Percentiles rank a stretch among this genome's conserved stretches.
Conservation (phyloP, 2,888 invertebrate genomes). For the Nasonia oneida region DNA sequence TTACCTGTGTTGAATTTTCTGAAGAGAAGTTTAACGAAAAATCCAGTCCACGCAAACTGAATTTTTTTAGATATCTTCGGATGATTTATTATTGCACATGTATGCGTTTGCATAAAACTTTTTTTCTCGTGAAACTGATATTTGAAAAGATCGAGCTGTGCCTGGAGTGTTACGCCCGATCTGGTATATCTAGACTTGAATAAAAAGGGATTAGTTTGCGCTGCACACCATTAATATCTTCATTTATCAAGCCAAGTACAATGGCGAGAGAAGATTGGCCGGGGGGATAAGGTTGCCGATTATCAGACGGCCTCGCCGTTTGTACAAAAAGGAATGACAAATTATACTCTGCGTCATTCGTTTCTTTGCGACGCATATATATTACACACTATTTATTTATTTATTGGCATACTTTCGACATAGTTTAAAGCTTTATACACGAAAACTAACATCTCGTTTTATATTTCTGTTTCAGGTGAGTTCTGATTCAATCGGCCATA, state of each 20-base stretch:
- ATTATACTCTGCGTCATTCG: neutral
- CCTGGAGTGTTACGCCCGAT: neutral
- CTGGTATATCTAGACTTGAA: neutral
- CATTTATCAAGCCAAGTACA: slow-evolving; percentile 30
- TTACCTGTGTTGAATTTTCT: too few relatives aligned
- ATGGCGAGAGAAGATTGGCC: neutral
- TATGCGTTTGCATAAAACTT: too few relatives aligned
- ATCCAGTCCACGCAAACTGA: too few relatives aligned
- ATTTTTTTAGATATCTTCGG: too few relatives aligned
- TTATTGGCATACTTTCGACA: too few relatives aligned
- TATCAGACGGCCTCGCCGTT: neutral
- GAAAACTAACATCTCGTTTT: neutral
- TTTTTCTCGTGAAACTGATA: neutral
- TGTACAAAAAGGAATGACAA: neutral
- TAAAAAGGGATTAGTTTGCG: slow-evolving; percentile 6
- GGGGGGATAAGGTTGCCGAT: neutral
- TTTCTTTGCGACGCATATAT: neutral
- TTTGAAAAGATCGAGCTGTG: neutral
- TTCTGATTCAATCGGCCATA: neutral
- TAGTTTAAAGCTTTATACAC: too few relatives aligned
- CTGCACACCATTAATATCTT: slow-evolving; percentile 16
- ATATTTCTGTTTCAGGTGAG: slow-evolving; percentile 1
- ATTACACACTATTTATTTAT: too few relatives aligned
- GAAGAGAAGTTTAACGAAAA: too few relatives aligned
- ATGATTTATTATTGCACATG: too few relatives aligned